Evolutionary conservation across 2,797 vertebrate species (phyloP), one percentile per base, ranked within the genome.

Genomic region (Darevskia nairensis): DNA sequence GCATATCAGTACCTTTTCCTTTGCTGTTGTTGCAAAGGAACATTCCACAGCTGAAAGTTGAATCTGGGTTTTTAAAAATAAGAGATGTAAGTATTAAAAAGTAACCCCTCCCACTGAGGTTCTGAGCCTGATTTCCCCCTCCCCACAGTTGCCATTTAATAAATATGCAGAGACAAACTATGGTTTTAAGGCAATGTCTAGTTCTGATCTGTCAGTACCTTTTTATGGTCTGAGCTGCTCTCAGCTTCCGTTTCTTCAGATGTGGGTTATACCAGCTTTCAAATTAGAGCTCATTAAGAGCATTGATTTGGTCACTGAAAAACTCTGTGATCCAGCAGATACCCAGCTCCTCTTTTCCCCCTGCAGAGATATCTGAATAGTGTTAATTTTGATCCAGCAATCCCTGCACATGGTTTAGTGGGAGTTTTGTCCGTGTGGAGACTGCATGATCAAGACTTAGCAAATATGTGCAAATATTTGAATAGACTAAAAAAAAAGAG

Each of bases 281-380:
- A 76, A 85, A 77, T 44, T 77, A 44, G 27, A 77, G 72, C 15
- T 78, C 77, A 86, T 80, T 59, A 80, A 79, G 41, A 41, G 25
- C 72, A 85, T 44, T 85, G 83, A 41, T 83, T 92, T 89, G 90
- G 86, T 91, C 89, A 91, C 44, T 89, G 88, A 87, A 64, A 86
- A 88, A 82, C 87, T 86, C 78, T 77, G 86, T 83, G 79, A 3
- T 78, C 82, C 75, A 92, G 92, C 88, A 88, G 61, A 90, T 64
- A 91, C 87, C 88, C 91, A 88, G 17, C 10, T 91, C 87, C 68
- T 91, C 89, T 92, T 3, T 77, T 90, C 66, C 39, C 46, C 77
- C 79, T 0, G 0, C 72, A 90, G 91, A 81, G 86, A 8, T 80
- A 89, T 89, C 89, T 91, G 87, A 83, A 93, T 84, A 80, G 39